Evolutionary conservation across 2,888 invertebrate species (phyloP).

Genomic region (Leucophenga montana): DNA sequence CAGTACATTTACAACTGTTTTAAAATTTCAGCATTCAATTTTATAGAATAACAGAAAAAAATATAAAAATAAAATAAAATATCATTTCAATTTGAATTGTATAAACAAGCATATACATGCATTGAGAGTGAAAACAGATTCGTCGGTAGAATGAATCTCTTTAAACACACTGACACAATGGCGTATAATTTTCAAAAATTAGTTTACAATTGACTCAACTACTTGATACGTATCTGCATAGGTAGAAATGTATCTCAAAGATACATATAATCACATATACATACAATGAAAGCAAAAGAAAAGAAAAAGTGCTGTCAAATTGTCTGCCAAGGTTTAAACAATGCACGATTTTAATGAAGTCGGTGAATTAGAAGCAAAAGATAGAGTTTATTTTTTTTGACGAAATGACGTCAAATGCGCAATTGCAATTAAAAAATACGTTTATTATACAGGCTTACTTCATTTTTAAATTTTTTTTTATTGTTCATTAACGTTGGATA

Average conservation of each 20-base stretch:
- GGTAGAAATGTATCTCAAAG: too few species aligned
- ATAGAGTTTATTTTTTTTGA: too few species aligned
- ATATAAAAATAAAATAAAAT: neutral
- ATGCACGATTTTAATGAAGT: too few species aligned
- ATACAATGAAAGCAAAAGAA: neutral
- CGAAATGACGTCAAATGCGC: too few species aligned
- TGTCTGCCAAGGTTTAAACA: neutral
- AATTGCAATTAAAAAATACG: too few species aligned
- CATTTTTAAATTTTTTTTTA: too few species aligned
- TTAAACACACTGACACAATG: neutral
- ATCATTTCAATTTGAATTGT: neutral
- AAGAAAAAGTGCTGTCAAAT: neutral
- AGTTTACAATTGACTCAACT: neutral
- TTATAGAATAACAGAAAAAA: neutral
- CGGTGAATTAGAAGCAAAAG: too few species aligned
- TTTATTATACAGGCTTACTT: too few species aligned
- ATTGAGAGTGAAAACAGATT: conserved; percentile 7
- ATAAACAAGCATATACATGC: neutral
- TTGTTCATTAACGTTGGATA: too few species aligned
- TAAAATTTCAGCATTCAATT: neutral
- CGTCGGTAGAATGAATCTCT: too few species aligned
- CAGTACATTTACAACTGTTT: neutral
- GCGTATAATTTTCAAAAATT: neutral
- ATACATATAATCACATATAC: too few species aligned
- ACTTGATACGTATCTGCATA: too few species aligned